Conservation (phyloP, 2,113 vertebrate genomes). For the Megaptera novaeangliae region DNA sequence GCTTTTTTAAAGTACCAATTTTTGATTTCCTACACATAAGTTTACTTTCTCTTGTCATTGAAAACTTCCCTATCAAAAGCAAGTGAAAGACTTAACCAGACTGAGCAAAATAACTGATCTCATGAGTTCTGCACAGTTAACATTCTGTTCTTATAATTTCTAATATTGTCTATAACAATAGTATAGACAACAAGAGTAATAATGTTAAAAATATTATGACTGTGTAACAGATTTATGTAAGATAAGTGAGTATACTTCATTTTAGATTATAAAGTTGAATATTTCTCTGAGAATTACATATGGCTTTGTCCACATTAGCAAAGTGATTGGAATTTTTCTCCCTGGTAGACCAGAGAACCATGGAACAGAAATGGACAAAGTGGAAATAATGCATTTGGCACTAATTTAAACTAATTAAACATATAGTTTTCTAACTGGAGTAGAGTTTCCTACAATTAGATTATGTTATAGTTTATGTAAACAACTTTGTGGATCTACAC, state of each 20-base stretch:
- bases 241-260: neutral
- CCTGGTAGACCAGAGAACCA: neutral
- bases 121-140: neutral
- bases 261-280: neutral
- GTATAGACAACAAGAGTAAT: neutral
- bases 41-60: neutral
- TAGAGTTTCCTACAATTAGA: neutral
- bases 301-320: neutral
- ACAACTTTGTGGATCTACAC: neutral
- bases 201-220: neutral
- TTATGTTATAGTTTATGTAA: neutral
- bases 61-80: neutral
- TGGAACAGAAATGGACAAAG: neutral
- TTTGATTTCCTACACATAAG: neutral
- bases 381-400: neutral
- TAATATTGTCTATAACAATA: neutral
- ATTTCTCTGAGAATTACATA: neutral
- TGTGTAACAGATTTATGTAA: neutral
- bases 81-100: neutral
- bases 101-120: neutral
- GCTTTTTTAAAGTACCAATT: neutral
- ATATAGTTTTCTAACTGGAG: neutral
- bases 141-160: neutral
- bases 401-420: neutral
- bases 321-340: neutral